Conservation (phyloP, 2,113 vertebrate genomes). For the Myrmecobius fasciatus region DNA sequence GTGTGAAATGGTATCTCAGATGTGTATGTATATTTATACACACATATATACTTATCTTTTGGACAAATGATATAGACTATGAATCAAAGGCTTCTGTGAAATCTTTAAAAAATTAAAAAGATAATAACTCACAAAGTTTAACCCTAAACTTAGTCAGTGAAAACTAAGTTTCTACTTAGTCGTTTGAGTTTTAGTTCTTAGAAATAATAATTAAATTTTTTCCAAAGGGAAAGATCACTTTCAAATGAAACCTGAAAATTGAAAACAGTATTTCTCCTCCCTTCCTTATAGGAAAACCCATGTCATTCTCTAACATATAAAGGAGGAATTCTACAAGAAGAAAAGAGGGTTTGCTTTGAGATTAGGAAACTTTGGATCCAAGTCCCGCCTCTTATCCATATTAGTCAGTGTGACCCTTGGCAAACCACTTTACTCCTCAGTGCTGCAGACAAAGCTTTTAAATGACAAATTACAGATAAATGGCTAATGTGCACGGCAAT, state of each 20-base stretch:
- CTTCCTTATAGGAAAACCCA: not conserved
- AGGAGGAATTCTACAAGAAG: not conserved
- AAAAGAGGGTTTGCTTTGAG: not conserved
- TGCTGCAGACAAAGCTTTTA: not conserved
- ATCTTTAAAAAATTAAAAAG: not conserved
- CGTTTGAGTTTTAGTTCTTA: not conserved
- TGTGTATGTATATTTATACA: not conserved
- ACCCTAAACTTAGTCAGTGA: not conserved
- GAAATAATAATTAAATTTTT: not conserved
- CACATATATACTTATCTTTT: not conserved
- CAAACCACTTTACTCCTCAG: not conserved
- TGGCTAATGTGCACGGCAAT: not conserved
- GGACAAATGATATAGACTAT: not conserved
- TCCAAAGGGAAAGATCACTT: conserved; percentile 5
- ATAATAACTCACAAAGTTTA: not conserved
- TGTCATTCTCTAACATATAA: not conserved
- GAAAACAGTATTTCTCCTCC: not conserved
- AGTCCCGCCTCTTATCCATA: not conserved
- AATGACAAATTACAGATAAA: not conserved
- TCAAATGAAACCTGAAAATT: conserved; percentile 36
- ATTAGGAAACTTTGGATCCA: not conserved
- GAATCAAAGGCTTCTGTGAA: not conserved
- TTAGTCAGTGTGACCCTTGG: not conserved
- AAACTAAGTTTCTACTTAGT: not conserved
- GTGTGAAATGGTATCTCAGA: no score